Evolutionary conservation across 35 echinoderm and acorn worm genomes (phyloP), one percentile per base, ranked within the genome.

Genomic region (Lytechinus variegatus): DNA sequence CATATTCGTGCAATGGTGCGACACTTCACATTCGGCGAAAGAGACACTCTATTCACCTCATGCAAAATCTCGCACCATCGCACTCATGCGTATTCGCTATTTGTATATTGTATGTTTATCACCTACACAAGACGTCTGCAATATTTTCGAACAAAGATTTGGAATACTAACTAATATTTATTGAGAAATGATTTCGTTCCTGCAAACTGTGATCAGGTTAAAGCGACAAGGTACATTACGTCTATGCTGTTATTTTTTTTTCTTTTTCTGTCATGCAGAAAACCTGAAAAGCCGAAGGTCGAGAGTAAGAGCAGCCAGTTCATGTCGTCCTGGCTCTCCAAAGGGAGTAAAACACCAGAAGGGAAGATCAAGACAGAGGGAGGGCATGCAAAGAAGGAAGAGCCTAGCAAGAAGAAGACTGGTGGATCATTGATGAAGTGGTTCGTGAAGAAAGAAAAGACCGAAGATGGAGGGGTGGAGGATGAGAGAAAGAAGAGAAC

Each of bases 271-370:
- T 24, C 19, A 14, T 79, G 16, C 52, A 95, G 94, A 7, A 95
- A 95, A 95, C 86, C 71, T 87, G 66, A 44, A 9, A 95, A 95
- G 89, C 87, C 95, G 0, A 93, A 93, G 54, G 29, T 33, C 10
- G 88, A 90, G 16, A 93, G 92, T 24, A 87, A 27, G 9, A 91
- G 87, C 28, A 95, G 95, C 54, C 88, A 95, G 28, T 51, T 95
- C 60, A 95, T 95, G 95, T 27, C 95, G 4, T 95, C 95, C 11
- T 95, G 95, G 95, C 86, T 95, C 7, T 55, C 52, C 86, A 95
- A 95, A 71, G 95, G 87, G 87, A 95, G 95, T 33, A 95, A 86
- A 21, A 33, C 52, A 33, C 33, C 19, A 24, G 86, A 87, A 0
- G n/a, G 87, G 87, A 95, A 86, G 56, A 86, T 28, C 29, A 95